Conservation (phyloP, 2,888 invertebrate species). For the Stenichneumon culpator region DNA sequence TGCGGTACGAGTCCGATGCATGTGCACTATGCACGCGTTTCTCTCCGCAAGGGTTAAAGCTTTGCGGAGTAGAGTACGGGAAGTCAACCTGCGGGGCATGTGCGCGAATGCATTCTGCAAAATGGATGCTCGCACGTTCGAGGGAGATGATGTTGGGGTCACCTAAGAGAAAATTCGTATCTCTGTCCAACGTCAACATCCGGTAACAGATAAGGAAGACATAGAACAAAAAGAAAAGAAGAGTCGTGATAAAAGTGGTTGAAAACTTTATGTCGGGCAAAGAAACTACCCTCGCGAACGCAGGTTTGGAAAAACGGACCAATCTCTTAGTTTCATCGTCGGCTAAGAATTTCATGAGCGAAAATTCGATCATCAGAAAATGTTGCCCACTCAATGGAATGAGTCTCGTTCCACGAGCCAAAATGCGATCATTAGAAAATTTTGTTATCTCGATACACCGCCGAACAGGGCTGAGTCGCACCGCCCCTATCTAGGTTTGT, state of each 20-base stretch:
- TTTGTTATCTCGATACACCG: not conserved
- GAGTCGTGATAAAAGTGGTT: not conserved
- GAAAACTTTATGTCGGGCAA: not conserved
- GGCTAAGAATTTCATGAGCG: not conserved
- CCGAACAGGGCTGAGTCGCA: not conserved
- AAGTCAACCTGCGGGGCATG: slow-evolving; percentile 14
- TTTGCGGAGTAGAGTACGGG: slow-evolving; percentile 22
- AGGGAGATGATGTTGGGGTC: slow-evolving; percentile 6
- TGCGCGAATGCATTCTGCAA: not conserved
- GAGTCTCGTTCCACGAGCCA: not conserved
- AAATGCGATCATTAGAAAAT: not conserved
- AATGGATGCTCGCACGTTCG: slow-evolving; percentile 5
- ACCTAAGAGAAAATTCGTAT: slow-evolving; percentile 6
- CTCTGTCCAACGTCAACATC: not conserved
- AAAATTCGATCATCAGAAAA: not conserved
- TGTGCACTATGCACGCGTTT: slow-evolving; percentile 38
- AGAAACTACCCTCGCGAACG: not conserved
- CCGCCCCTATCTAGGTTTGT: not conserved
- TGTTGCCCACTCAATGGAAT: not conserved
- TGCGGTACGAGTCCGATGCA: not conserved
- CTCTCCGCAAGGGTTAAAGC: slow-evolving; percentile 9
- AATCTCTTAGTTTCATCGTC: not conserved
- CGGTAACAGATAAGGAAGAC: not conserved
- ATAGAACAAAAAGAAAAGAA: not conserved
- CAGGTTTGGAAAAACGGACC: not conserved